Base-by-base conservation (phyloP, 53 echinoderm and acorn worm species). In the Holothuria scabra region DNA sequence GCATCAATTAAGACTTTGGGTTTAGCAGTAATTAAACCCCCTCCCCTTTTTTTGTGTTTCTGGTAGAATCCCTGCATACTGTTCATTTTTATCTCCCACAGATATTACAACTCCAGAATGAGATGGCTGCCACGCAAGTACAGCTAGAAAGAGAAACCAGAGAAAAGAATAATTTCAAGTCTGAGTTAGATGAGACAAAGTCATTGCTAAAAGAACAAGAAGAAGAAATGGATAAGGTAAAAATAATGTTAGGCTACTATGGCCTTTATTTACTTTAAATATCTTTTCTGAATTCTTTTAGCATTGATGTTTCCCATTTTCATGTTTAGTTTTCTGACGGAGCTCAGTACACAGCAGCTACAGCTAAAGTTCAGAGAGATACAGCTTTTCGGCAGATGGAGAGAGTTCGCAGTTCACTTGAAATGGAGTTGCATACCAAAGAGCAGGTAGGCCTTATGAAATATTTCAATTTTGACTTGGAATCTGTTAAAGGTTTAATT, bases 321-420 rank as follows among this genome's bases (percentile, higher is more conserved):
- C 52, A 13, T 64, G 12, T 64, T 18, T 64, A 64, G 65, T 28
- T 64, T 26, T 28, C 26, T 64, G 82, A 81, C 41, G 82, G 65
- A 37, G 82, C 65, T 41, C 62, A 64, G 64, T 81, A 63, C 64
- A 63, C 82, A 38, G 83, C 58, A 46, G 91, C 99, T 14, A 95
- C 99, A 65, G 94, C 99, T 61, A 99, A 90, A 86, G 95, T 94
- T 25, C 99, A 99, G 85, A 81, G 97, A 74, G 99, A 99, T 80
- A 94, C 93, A 56, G 99, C 99, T 2, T 81, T 93, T 62, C 87
- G 99, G 61, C 94, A 99, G 83, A 83, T 99, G 60, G 94, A 95
- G 62, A 92, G 94, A 79, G 83, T 93, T 5, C 81, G 89, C 24
- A 82, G 88, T 21, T 75, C 84, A 22, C 90, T 90, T 24, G 90